These are phyloP conservation scores for Canis aureus DNA, from an alignment of 2,113 vertebrate genomes.

Conservation along the genomic window DNA sequence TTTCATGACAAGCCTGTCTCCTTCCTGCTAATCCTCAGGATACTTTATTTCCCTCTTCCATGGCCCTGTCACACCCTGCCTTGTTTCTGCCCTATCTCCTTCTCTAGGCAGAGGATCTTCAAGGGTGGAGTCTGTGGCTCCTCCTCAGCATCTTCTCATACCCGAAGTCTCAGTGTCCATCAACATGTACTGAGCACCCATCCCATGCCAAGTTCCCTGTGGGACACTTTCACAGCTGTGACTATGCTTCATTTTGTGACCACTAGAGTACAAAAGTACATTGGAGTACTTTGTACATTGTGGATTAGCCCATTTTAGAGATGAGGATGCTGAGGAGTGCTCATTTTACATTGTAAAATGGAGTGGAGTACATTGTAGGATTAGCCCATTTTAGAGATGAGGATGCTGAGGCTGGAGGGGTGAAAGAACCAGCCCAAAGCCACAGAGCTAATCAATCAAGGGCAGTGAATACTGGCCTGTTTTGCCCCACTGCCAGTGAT, in stretches of 20 bases:
- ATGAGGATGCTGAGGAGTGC: neutral
- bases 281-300: no score
- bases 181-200: neutral
- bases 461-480: fast-evolving
- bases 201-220: fast-evolving
- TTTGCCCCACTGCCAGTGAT: fast-evolving
- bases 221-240: neutral
- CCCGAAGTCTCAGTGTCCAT: neutral
- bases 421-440: neutral
- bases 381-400: neutral
- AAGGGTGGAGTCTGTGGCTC: neutral
- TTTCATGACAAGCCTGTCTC: neutral
- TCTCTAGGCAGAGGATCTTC: neutral
- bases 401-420: neutral
- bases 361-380: no score
- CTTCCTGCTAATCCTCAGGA: neutral
- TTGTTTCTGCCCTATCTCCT: neutral
- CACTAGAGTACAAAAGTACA: no score
- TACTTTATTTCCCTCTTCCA: neutral
- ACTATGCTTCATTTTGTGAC: neutral
- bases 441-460: neutral
- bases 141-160: neutral
- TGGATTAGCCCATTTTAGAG: neutral
- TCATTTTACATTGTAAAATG: no score
- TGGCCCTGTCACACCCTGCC: neutral